Evolutionary conservation across 2,888 invertebrate species (phyloP).

Genomic region (Lymantria dispar): DNA sequence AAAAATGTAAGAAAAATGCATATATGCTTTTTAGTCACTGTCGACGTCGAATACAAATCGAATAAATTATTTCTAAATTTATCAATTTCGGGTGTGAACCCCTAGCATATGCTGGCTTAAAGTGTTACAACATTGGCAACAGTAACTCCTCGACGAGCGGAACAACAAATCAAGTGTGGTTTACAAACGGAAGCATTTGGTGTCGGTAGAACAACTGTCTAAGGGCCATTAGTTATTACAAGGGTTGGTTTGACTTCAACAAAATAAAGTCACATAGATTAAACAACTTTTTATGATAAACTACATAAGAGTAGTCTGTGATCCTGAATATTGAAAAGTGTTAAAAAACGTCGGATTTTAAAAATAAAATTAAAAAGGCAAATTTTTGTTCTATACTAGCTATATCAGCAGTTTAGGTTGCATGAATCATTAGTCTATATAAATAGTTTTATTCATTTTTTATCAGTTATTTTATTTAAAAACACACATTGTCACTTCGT

Average conservation of each 20-base stretch:
- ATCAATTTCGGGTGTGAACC: constrained; percentile 43
- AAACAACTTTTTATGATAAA: constrained; percentile 5
- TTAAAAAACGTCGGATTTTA: too few relatives aligned
- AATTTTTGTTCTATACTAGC: too few relatives aligned
- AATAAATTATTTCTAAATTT: constrained; percentile 43
- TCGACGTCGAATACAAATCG: background rate
- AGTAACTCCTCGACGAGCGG: constrained; percentile 68
- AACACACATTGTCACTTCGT: too few relatives aligned
- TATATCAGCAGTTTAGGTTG: too few relatives aligned
- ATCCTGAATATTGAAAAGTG: too few relatives aligned
- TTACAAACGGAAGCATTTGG: constrained; percentile 68
- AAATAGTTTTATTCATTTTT: too few relatives aligned
- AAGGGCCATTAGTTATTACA: constrained; percentile 62
- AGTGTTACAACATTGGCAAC: constrained; percentile 58
- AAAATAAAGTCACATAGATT: constrained; percentile 38
- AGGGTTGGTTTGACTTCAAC: constrained; percentile 39
- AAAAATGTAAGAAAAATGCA: too few relatives aligned
- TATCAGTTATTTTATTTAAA: too few relatives aligned
- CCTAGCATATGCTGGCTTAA: constrained; percentile 63
- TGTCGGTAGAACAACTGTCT: constrained; percentile 54
- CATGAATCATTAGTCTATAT: too few relatives aligned
- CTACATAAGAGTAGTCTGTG: too few relatives aligned
- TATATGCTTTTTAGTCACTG: background rate
- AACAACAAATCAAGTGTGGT: constrained; percentile 78
- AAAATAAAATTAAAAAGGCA: too few relatives aligned